These are phyloP conservation scores for Beaufortia kweichowensis DNA, from an alignment of 2,113 vertebrate species.

Conservation along the genomic window DNA sequence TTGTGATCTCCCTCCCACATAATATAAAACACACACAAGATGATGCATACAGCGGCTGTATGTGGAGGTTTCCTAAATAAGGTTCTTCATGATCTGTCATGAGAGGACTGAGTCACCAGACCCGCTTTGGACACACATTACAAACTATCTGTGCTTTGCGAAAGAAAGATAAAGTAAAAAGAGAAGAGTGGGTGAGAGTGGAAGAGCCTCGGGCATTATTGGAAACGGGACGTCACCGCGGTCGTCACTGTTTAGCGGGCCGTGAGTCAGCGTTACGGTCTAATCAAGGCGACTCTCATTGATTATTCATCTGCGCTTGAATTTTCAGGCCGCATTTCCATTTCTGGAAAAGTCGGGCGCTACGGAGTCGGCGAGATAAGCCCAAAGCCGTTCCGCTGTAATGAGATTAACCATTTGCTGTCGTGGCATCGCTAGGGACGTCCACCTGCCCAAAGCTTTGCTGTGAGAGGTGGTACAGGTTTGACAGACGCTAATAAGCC, in stretches of 20 bases:
- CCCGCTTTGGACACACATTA: neutral
- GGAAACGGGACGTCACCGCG: neutral
- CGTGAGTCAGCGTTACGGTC: conserved; percentile 44
- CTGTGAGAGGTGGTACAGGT: neutral
- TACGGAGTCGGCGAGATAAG: conserved; percentile 17
- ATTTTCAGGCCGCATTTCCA: conserved; percentile 38
- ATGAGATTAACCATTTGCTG: conserved; percentile 22
- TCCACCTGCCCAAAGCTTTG: neutral
- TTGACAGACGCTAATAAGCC: conserved; percentile 19
- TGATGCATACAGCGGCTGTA: neutral
- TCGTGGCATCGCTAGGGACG: neutral
- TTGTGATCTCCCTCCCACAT: neutral
- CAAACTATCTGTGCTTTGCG: neutral
- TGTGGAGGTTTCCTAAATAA: conserved; percentile 19
- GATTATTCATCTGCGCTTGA: conserved; percentile 53
- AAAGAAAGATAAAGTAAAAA: conserved; percentile 16
- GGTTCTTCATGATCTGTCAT: conserved; percentile 3
- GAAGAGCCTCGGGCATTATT: conserved; percentile 18
- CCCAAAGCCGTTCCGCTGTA: conserved; percentile 6
- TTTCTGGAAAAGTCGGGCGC: conserved; percentile 15
- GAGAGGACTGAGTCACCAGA: conserved; percentile 31
- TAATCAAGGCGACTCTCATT: conserved; percentile 41
- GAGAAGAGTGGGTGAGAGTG: neutral
- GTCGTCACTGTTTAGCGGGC: conserved; percentile 22
- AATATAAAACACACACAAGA: neutral